A percentile compares a stretch with the other conserved stretches of the same genome.
Evolutionary conservation across 2,888 invertebrate species (phyloP).

Genomic region (Tetragonisca angustula): DNA sequence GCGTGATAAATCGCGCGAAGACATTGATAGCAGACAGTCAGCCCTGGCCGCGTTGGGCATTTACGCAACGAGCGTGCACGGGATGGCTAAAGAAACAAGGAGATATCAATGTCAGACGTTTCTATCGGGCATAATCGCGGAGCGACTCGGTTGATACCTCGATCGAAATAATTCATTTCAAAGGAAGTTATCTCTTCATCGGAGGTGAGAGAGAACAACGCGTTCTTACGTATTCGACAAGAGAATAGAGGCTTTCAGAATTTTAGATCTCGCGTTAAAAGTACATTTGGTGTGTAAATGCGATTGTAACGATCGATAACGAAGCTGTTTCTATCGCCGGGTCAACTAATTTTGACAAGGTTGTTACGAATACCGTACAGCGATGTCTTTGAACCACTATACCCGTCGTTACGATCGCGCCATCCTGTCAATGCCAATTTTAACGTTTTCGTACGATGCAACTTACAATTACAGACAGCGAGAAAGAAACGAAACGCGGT

Average conservation of each 20-base stretch:
- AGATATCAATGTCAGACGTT: constrained; percentile 21
- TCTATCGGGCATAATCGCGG: background rate
- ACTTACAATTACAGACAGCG: background rate
- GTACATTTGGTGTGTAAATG: background rate
- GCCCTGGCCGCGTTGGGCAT: constrained; percentile 64
- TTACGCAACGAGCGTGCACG: constrained; percentile 48
- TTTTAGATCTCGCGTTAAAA: background rate
- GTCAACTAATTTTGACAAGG: constrained; percentile 46
- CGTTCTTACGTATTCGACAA: too few species aligned
- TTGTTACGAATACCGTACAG: constrained; percentile 20
- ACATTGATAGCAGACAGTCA: constrained; percentile 69
- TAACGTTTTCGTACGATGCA: background rate
- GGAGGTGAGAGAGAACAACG: background rate
- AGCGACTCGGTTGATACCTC: background rate
- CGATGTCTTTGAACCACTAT: background rate
- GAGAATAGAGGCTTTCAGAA: too few species aligned
- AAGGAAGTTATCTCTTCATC: background rate
- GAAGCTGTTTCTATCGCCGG: constrained; percentile 51
- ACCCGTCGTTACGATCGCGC: background rate
- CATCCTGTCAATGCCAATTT: background rate
- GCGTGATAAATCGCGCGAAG: constrained; percentile 69
- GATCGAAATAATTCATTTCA: background rate
- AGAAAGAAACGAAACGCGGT: background rate
- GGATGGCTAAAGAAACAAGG: constrained; percentile 34
- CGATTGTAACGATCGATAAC: constrained; percentile 21